A percentile compares a stretch with the other conserved stretches of the same genome.
Evolutionary conservation across 2,797 vertebrate genomes (phyloP).

Genomic region (Arvicola amphibius): DNA sequence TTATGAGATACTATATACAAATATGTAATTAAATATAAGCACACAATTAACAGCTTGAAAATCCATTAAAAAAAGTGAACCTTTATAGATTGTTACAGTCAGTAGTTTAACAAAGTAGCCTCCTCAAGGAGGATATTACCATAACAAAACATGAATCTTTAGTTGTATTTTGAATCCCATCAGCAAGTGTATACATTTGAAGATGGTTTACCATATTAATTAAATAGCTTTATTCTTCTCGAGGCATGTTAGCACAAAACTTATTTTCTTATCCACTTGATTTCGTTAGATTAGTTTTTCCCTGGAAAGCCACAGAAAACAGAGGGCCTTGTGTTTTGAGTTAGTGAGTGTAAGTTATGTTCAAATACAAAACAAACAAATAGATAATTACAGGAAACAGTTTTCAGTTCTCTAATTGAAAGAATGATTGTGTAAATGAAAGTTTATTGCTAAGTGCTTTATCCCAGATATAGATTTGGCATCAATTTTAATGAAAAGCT

Average conservation of each 20-base stretch:
- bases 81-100: neutral
- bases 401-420: slow-evolving; percentile 49
- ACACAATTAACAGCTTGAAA: slow-evolving; percentile 41
- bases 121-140: neutral
- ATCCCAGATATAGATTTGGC: slow-evolving; percentile 39
- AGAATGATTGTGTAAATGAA: slow-evolving; percentile 25
- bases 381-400: slow-evolving; percentile 15
- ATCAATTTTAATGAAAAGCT: slow-evolving; percentile 48
- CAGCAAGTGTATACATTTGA: neutral
- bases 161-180: slow-evolving; percentile 45
- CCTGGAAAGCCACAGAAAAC: neutral
- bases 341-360: neutral
- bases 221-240: neutral
- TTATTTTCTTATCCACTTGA: neutral
- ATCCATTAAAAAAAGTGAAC: neutral
- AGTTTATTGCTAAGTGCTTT: slow-evolving; percentile 43
- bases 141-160: neutral
- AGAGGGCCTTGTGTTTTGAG: neutral
- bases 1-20: neutral
- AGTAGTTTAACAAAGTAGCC: slow-evolving; percentile 24
- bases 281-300: neutral
- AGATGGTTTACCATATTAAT: slow-evolving; percentile 24
- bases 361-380: neutral
- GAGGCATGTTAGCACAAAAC: neutral
- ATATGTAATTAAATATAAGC: slow-evolving; percentile 62